Base-by-base conservation (phyloP, 1,140 invertebrate genomes). In the Vanessa tameamea region DNA sequence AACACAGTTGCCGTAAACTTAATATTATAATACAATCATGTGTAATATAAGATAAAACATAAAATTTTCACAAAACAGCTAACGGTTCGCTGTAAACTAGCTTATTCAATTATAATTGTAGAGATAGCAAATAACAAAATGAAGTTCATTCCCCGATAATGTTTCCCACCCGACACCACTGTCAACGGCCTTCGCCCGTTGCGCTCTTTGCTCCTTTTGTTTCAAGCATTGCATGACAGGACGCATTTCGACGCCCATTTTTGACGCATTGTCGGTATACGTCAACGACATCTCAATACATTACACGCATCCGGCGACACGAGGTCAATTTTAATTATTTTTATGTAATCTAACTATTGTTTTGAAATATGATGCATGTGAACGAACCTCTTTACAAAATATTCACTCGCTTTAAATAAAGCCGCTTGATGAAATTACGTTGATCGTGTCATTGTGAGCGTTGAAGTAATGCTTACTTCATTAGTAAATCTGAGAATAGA, bases 171-270 rank as follows among this genome's bases (percentile, higher is more conserved):
- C 68, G 65, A 59, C 51, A 64, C 64, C 82, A 82, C 84, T 82
- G 84, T 85, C 83, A 90, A 79, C 83, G 88, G 87, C 90, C 90
- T 92, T 92, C 88, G 84, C 82, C 78, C 87, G 87, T 86, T 79
- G 75, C 87, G 87, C 80, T 85, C 55, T 76, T 61, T 88, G 86
- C 66, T 64, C 80, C 87, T 87, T 89, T 92, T 92, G 90, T 92
- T 92, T 90, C 81, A 82, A 81, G 61, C 65, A 66, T 51, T 61
- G 64, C 67, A 71, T 47, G 53, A 64, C 63, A 75, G 69, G 67
- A 66, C 65, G 72, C 51, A 72, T 78, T 78, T 66, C 51, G 68
- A 79, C 75, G 69, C 63, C 68, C 64, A 61, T 61, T 74, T 61
- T 70, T 59, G 64, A 65, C 51, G 43, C 64, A 67, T 71, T 68